Conservation (phyloP, 2,888 invertebrate species). For the Cryptocephalus primarius region DNA sequence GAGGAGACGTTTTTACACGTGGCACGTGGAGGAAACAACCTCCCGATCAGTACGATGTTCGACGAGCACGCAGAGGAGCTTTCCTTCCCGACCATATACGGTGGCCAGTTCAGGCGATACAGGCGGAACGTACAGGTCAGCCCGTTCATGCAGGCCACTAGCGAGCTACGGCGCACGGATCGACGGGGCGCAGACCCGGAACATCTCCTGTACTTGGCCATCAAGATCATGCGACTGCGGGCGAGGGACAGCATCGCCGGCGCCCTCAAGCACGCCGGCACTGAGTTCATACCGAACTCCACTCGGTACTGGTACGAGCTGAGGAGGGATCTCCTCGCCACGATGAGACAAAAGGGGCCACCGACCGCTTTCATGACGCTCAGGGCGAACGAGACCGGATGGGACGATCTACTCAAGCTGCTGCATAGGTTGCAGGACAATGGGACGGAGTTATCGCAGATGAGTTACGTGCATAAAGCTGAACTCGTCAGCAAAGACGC, state of each 20-base stretch:
- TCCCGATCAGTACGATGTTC: not conserved
- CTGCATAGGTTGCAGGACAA: conserved; percentile 20
- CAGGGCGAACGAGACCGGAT: conserved; percentile 34
- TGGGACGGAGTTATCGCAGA: conserved; percentile 2
- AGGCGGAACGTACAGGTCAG: not conserved
- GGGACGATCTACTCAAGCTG: conserved; percentile 23
- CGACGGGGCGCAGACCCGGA: not conserved
- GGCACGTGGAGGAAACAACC: not conserved
- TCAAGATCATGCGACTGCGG: not conserved
- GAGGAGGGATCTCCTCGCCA: conserved; percentile 9
- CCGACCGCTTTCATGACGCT: conserved; percentile 32
- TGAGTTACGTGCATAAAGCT: conserved; percentile 6
- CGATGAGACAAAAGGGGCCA: conserved; percentile 31
- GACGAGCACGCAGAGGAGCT: not conserved
- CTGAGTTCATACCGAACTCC: not conserved
- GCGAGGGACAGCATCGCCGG: not conserved
- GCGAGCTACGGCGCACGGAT: conserved; percentile 1
- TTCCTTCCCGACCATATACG: not conserved
- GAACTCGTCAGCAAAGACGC: conserved; percentile 6
- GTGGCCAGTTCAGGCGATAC: not conserved
- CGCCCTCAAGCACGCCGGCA: not conserved
- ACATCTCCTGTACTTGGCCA: conserved; percentile 2
- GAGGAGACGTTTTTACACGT: not conserved
- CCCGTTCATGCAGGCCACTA: conserved; percentile 2
- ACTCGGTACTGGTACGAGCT: not conserved